A percentile compares a stretch with the other conserved stretches of the same genome.
Evolutionary conservation across 2,113 vertebrate genomes (phyloP).

Genomic region (Hyperopisus bebe): DNA sequence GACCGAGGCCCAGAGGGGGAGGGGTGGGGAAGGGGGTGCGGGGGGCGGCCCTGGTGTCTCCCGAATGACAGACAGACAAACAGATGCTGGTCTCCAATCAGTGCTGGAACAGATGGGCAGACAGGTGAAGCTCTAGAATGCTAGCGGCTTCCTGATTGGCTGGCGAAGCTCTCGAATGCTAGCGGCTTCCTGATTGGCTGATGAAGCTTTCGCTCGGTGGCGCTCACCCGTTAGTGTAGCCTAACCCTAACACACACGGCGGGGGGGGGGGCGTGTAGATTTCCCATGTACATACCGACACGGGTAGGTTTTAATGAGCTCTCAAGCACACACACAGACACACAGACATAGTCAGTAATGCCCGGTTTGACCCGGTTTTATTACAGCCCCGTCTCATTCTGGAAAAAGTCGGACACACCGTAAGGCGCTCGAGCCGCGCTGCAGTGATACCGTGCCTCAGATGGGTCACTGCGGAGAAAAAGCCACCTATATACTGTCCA

Average conservation of each 20-base stretch:
- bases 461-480: not conserved
- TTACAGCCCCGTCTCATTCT: not conserved
- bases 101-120: slow-evolving; percentile 1
- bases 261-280: not conserved
- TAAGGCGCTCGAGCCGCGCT: not conserved
- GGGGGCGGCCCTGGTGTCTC: not conserved
- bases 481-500: not conserved
- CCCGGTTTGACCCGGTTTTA: not conserved
- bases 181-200: slow-evolving; percentile 6
- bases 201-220: not conserved
- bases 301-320: not conserved
- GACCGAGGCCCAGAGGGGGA: not conserved
- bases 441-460: not conserved
- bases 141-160: not conserved
- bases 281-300: not conserved
- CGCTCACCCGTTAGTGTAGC: not conserved
- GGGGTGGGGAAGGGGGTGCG: not conserved
- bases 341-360: not conserved
- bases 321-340: not conserved
- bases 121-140: not conserved
- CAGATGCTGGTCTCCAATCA: not conserved
- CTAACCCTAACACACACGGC: not conserved
- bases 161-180: not conserved
- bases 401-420: not conserved
- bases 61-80: slow-evolving; percentile 11